A percentile compares a stretch with the other conserved stretches of the same genome.
Conservation (phyloP, 2,888 invertebrate species). For the Acrobasis consociella region DNA sequence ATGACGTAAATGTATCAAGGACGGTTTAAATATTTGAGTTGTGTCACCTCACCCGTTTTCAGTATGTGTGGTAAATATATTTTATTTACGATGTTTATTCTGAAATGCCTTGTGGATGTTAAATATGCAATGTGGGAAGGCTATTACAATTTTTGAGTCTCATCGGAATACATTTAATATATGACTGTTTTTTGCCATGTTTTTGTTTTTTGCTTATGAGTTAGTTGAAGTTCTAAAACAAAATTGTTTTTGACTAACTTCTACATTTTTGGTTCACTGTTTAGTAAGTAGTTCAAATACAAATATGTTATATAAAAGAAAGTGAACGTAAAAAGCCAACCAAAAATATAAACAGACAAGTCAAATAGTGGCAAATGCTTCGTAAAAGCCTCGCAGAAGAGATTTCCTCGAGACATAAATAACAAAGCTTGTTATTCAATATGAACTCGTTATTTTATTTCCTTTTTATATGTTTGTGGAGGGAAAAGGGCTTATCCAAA, state of each 20-base stretch:
- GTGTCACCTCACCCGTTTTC: conserved; percentile 16
- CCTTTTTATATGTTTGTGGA: background rate
- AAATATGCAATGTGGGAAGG: too few relatives aligned
- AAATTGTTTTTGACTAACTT: too few relatives aligned
- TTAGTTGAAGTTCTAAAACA: too few relatives aligned
- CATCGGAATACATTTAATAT: too few relatives aligned
- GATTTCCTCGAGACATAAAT: background rate
- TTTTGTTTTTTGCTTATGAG: too few relatives aligned
- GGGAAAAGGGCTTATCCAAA: background rate
- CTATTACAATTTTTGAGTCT: background rate
- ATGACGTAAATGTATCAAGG: conserved; percentile 32
- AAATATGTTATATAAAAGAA: background rate
- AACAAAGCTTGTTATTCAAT: conserved; percentile 1
- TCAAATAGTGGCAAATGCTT: background rate
- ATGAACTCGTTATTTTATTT: background rate
- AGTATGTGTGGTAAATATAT: background rate
- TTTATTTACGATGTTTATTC: background rate
- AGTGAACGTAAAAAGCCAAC: background rate
- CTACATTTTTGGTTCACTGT: background rate
- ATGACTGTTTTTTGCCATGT: too few relatives aligned
- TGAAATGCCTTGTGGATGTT: too few relatives aligned
- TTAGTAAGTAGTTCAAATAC: too few relatives aligned
- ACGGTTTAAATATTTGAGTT: conserved; percentile 24
- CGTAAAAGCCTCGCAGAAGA: background rate
- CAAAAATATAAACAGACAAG: conserved; percentile 1